Evolutionary conservation across 1,140 invertebrate species (phyloP).

Genomic region (Cataglyphis hispanica): DNA sequence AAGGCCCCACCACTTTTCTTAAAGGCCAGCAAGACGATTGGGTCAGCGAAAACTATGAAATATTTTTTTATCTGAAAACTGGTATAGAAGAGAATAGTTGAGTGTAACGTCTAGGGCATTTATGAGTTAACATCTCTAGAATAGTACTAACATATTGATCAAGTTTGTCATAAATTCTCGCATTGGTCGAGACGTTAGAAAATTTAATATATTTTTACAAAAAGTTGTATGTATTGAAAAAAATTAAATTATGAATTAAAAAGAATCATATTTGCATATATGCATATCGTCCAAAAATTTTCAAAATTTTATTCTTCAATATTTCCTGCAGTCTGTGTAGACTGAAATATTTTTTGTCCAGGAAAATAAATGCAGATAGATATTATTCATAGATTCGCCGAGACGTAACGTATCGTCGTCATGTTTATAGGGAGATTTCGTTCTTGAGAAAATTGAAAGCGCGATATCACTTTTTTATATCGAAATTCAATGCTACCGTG

Average conservation of each 20-base stretch:
- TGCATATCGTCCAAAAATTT: too few relatives aligned
- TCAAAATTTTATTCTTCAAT: too few relatives aligned
- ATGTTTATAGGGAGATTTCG: not conserved
- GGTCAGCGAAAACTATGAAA: slow-evolving; percentile 1
- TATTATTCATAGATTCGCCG: not conserved
- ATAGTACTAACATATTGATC: not conserved
- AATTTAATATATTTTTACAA: not conserved
- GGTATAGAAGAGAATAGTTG: slow-evolving; percentile 4
- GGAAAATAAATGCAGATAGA: too few relatives aligned
- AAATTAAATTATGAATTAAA: not conserved
- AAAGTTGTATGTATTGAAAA: not conserved
- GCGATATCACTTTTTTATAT: not conserved
- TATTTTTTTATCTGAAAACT: slow-evolving; percentile 55
- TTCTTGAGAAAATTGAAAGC: not conserved
- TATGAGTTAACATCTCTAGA: not conserved
- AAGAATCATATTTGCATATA: not conserved
- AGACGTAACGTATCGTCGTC: not conserved
- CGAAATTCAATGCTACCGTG: not conserved
- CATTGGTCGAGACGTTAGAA: not conserved
- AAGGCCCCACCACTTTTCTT: slow-evolving; percentile 38
- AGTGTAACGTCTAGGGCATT: not conserved
- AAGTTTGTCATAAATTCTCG: not conserved
- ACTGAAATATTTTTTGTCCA: too few relatives aligned
- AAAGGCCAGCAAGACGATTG: slow-evolving; percentile 27
- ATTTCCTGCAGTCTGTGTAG: too few relatives aligned